A percentile compares a stretch with the other conserved stretches of the same genome.
Conservation (phyloP, 2,113 vertebrate species). For the Nerophis ophidion region DNA sequence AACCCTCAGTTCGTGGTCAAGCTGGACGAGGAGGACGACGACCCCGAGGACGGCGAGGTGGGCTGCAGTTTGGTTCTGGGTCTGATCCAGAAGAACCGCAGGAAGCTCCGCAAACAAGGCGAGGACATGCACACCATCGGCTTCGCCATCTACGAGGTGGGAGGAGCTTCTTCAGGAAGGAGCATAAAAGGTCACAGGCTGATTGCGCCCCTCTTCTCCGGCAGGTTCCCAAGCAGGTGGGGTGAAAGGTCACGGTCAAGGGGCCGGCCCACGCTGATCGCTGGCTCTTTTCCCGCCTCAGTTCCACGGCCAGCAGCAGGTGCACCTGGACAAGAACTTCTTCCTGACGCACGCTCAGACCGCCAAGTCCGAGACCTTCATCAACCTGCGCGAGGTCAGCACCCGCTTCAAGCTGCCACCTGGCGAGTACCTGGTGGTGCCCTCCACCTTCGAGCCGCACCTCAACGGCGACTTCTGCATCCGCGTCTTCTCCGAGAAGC, state of each 20-base stretch:
- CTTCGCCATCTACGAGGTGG: constrained; percentile 90
- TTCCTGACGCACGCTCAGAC: constrained; percentile 84
- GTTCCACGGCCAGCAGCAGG: constrained; percentile 77
- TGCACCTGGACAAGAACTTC: constrained; percentile 90
- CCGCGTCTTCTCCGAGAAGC: constrained; percentile 89
- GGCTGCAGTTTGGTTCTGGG: constrained; percentile 90
- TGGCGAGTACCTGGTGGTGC: constrained; percentile 85
- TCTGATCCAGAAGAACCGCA: constrained; percentile 92
- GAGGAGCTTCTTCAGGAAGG: constrained; percentile 1
- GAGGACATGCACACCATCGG: constrained; percentile 94
- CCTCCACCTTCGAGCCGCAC: constrained; percentile 89
- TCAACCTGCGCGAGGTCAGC: constrained; percentile 90
- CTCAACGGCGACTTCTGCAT: constrained; percentile 89
- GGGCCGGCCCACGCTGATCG: not conserved
- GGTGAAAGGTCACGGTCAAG: constrained; percentile 6
- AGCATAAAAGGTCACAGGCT: not conserved
- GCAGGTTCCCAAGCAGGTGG: constrained; percentile 71
- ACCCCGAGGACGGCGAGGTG: constrained; percentile 76
- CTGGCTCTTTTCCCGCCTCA: constrained; percentile 40
- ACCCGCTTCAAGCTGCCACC: constrained; percentile 83
- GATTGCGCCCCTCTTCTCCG: not conserved
- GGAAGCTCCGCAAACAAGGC: constrained; percentile 80
- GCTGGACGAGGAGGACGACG: constrained; percentile 87
- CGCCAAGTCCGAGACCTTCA: constrained; percentile 85
- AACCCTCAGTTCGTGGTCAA: constrained; percentile 89